These are phyloP conservation scores for Periophthalmodon schlosseri DNA, from an alignment of 2,113 vertebrate species.

Conservation along the genomic window DNA sequence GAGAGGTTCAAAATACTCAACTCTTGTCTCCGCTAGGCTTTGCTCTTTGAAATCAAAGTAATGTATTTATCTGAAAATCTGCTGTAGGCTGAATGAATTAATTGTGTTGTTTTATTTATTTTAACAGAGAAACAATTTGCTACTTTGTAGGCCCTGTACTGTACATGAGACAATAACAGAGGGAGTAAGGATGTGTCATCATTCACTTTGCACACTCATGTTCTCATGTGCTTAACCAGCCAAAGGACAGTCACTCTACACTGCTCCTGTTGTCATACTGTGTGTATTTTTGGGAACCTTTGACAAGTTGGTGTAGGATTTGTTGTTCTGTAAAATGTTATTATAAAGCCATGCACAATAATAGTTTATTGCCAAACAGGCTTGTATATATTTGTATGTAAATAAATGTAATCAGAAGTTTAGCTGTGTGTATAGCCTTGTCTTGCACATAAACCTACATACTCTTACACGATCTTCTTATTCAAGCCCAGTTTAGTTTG, in stretches of 20 bases:
- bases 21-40: conserved; percentile 45
- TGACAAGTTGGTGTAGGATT: background rate
- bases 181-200: background rate
- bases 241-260: background rate
- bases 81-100: conserved; percentile 23
- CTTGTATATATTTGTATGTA: too few relatives aligned
- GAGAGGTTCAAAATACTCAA: conserved; percentile 42
- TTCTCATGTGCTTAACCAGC: background rate
- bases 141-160: background rate
- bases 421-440: too few relatives aligned
- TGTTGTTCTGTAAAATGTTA: background rate
- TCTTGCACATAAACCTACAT: background rate
- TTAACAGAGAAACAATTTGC: background rate
- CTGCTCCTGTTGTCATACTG: background rate
- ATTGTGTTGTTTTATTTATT: background rate
- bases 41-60: conserved; percentile 44
- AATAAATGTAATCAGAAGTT: too few relatives aligned
- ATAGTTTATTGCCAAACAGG: too few relatives aligned
- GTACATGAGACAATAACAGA: background rate
- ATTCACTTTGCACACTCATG: background rate
- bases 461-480: background rate
- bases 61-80: conserved; percentile 45
- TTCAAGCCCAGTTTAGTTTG: background rate
- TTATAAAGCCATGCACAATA: background rate
- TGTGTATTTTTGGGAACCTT: background rate